Evolutionary conservation across 2,888 invertebrate species (phyloP).

Genomic region (Rhamnusium bicolor): DNA sequence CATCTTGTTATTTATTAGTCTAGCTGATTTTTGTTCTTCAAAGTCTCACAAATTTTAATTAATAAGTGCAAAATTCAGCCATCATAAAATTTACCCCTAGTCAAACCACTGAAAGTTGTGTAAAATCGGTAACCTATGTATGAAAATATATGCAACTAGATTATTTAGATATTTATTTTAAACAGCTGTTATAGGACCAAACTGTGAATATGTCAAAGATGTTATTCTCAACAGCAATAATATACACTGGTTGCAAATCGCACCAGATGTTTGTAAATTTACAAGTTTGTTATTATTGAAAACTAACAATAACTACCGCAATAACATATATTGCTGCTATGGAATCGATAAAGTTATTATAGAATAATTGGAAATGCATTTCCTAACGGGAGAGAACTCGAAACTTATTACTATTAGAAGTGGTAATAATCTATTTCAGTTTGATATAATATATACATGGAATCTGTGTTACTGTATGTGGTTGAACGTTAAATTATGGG

Average conservation of each 20-base stretch:
- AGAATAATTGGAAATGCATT: constrained; percentile 14
- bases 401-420: not conserved
- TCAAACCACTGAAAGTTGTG: too few relatives aligned
- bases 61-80: too few relatives aligned
- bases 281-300: constrained; percentile 15
- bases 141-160: not conserved
- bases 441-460: too few relatives aligned
- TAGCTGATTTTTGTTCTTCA: too few relatives aligned
- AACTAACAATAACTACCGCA: constrained; percentile 12
- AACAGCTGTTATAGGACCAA: not conserved
- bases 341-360: constrained; percentile 9
- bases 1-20: too few relatives aligned
- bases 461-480: not conserved
- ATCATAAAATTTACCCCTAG: too few relatives aligned
- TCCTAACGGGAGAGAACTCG: not conserved
- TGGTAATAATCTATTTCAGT: not conserved
- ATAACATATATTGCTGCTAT: not conserved
- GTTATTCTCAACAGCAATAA: not conserved
- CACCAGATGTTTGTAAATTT: constrained; percentile 9
- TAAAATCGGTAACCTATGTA: too few relatives aligned
- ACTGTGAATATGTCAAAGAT: not conserved
- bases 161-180: not conserved
- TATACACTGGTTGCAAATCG: constrained; percentile 10
- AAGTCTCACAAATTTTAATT: too few relatives aligned
- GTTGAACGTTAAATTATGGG: not conserved